Evolutionary conservation across 1,140 invertebrate genomes (phyloP).

Genomic region (Diorhabda carinulata): DNA sequence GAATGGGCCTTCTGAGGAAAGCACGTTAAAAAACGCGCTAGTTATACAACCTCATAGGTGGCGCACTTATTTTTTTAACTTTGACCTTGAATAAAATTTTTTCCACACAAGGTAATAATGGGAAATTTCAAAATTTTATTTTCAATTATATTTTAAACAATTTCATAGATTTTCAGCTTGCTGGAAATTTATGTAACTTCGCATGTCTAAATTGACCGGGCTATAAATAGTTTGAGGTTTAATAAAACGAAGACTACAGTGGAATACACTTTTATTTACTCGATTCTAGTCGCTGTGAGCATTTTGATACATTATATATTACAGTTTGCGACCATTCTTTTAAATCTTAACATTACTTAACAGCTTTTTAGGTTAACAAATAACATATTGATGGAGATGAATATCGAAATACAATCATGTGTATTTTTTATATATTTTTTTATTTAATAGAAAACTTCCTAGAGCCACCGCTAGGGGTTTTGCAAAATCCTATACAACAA

Average conservation of each 20-base stretch:
- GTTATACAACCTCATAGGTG: no score
- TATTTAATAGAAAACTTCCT: constrained; percentile 17
- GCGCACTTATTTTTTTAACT: no score
- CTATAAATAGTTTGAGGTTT: no score
- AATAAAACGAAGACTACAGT: constrained; percentile 24
- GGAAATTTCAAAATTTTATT: no score
- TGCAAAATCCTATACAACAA: constrained; percentile 34
- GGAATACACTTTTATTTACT: constrained; percentile 48
- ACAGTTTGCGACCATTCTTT: constrained; percentile 45
- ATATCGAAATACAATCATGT: constrained; percentile 44
- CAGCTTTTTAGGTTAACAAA: constrained; percentile 50
- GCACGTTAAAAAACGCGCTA: no score
- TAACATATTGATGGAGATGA: constrained; percentile 50
- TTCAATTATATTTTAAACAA: no score
- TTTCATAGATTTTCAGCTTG: no score
- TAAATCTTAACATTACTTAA: constrained; percentile 50
- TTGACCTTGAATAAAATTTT: no score
- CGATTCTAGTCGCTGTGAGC: constrained; percentile 48
- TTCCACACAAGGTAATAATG: no score
- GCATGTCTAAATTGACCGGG: no score
- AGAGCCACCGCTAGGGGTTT: constrained; percentile 23
- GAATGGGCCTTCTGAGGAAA: no score
- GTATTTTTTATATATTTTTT: constrained; percentile 23
- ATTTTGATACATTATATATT: constrained; percentile 49
- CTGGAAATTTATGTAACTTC: no score